Evolutionary conservation across 2,797 vertebrate species (phyloP), one percentile per base, ranked within the genome.

Genomic region (Morus bassanus): DNA sequence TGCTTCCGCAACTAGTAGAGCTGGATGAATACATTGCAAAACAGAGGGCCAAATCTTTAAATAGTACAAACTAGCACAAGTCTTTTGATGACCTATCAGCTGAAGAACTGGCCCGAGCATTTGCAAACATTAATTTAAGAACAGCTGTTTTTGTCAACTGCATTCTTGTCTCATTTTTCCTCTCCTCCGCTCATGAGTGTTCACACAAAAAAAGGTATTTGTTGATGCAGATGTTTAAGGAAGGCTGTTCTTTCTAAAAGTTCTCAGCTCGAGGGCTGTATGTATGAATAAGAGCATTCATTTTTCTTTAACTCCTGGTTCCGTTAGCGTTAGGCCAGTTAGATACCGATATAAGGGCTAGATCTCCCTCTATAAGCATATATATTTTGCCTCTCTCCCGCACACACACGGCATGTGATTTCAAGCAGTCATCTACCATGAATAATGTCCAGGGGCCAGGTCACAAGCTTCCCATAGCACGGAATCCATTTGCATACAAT

Each of bases 201-300:
- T 91, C 86, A 18, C 48, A 15, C 46, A 80, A 70, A 57, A 72
- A 28, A 27, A 56, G 50, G 15, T 43, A 6, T 14, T 92, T 88
- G 59, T 63, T 57, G 95, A 50, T 91, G 93, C 93, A 95, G 96
- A 97, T 94, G 96, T 94, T 96, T 30, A 5, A 60, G 88, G 77
- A 33, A 84, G 27, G 63, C 67, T 57, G 56, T 23, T 85, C 45
- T 33, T 64, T 6, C 6, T 1, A 5, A 8, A 41, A 45, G 50
- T 9, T 73, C 86, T 70, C 68, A 4, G n/a, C 77, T 73, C 14
- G 2, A 35, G 54, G 65, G 69, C 37, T 43, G 41, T 7, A 2
- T 2, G 80, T 11, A 2, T 70, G 67, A 76, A 25, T 4, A 57
- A 11, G 22, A 68, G 48, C 3, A 2, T 11, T 69, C 39, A n/a